These are phyloP conservation scores for Eupithecia vulgata DNA, from an alignment of 2,888 invertebrate genomes.

Conservation along the genomic window DNA sequence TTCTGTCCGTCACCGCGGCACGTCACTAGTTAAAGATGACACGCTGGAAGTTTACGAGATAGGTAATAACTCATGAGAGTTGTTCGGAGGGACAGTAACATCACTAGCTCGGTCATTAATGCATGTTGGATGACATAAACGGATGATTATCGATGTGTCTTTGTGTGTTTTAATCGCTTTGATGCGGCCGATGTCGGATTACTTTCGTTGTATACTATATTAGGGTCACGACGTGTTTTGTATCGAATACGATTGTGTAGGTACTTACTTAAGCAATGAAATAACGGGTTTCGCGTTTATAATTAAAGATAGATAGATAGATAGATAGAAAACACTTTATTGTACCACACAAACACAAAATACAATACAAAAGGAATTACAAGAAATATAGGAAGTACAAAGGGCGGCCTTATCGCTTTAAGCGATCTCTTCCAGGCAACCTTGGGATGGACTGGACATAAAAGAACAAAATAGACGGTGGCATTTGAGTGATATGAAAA, in stretches of 20 bases:
- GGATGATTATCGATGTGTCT: slow-evolving; percentile 39
- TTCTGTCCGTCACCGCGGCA: slow-evolving; percentile 25
- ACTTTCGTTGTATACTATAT: not conserved
- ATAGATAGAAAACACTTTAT: no score
- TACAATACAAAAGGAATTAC: no score
- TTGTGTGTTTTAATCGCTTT: slow-evolving; percentile 44
- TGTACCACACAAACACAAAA: no score
- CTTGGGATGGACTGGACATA: no score
- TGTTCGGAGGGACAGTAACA: slow-evolving; percentile 70
- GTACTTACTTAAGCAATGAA: not conserved
- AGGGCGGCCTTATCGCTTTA: no score
- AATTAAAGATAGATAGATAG: no score
- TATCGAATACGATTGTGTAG: not conserved
- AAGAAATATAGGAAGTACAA: no score
- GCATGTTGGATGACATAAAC: slow-evolving; percentile 41
- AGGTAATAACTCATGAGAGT: slow-evolving; percentile 68
- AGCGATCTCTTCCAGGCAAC: no score
- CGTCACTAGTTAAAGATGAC: slow-evolving; percentile 58
- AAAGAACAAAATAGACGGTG: no score
- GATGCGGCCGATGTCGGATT: slow-evolving; percentile 43
- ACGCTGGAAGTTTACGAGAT: slow-evolving; percentile 64
- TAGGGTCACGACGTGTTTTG: not conserved
- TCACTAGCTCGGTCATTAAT: slow-evolving; percentile 52
- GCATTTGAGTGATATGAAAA: no score
- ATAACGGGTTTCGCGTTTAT: not conserved